Evolutionary conservation across 2,888 invertebrate genomes (phyloP).

Genomic region (Drosophila niveifrons): DNA sequence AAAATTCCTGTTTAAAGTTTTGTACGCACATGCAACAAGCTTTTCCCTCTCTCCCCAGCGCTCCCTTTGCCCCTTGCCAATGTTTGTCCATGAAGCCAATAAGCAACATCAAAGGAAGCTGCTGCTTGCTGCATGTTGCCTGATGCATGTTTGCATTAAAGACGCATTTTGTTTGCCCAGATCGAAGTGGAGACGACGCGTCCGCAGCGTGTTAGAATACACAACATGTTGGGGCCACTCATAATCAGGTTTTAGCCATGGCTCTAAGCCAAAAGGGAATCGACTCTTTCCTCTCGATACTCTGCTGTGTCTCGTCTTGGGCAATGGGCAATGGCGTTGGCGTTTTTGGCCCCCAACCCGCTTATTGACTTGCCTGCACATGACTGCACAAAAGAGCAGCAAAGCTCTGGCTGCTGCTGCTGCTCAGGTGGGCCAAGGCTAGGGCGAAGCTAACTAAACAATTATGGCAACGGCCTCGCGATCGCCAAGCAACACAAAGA

Average conservation of each 20-base stretch:
- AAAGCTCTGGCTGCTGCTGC: constrained; percentile 4
- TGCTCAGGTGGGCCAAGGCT: constrained; percentile 76
- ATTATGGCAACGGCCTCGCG: constrained; percentile 74
- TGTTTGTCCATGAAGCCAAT: constrained; percentile 5
- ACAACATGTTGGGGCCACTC: constrained; percentile 77
- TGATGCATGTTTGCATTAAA: constrained; percentile 80
- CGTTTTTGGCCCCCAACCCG: constrained; percentile 42
- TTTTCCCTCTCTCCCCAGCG: background rate
- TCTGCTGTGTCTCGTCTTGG: constrained; percentile 20
- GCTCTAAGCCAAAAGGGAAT: constrained; percentile 59
- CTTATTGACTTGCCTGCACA: constrained; percentile 71
- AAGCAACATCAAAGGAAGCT: constrained; percentile 76
- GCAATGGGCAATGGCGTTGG: constrained; percentile 43
- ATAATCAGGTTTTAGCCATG: constrained; percentile 77
- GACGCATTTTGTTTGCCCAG: constrained; percentile 76
- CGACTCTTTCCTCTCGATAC: constrained; percentile 31
- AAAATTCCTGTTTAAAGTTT: constrained; percentile 81
- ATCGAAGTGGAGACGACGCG: constrained; percentile 53
- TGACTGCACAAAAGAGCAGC: constrained; percentile 69
- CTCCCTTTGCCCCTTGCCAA: constrained; percentile 2
- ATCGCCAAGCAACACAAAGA: constrained; percentile 42
- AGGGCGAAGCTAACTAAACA: constrained; percentile 75
- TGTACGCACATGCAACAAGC: constrained; percentile 79
- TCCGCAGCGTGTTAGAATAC: constrained; percentile 79
- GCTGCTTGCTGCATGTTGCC: constrained; percentile 48